Evolutionary conservation across 2,888 invertebrate genomes (phyloP), one percentile per base, ranked within the genome.

Genomic region (Latrodectus elegans): DNA sequence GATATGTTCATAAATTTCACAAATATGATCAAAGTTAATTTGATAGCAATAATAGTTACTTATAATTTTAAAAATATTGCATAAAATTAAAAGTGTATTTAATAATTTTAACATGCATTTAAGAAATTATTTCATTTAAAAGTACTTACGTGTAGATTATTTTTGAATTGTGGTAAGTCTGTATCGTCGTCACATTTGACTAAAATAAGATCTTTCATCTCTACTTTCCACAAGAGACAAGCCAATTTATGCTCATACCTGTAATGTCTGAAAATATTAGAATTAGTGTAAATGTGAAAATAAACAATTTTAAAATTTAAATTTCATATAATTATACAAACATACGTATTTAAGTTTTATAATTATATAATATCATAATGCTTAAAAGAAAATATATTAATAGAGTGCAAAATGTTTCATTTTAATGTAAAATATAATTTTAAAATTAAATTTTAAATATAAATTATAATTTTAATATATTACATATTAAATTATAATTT

Each of bases 181-280:
- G 79, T 81, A 22, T 89, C 89, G 17, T 88, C 86, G 26, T 90
- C 82, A 17, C 87, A 55, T 77, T 26, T 77, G 73, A 17, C 90
- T 68, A 26, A 89, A 93, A 0, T 95, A 65, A 97, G 94, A 90
- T 97, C 93, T 67, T 92, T 92, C 17, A 91, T 90, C 68, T 92
- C 92, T 60, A 94, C 93, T 89, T 92, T 92, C 94, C 94, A 94
- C 73, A 93, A 91, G 88, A 93, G 90, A 15, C 93, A 92, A 1
- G 93, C 93, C 51, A 94, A 91, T 89, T 93, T 93, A 89, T 93
- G 93, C 90, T 94, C 93, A 90, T 93, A 93, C 53, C 92, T 91
- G 91, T 93, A 92, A 89, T 93, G 93, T 86, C 93, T 93, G 88
- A 10, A 81, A 77, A 11, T 65, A 49, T 12, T 67, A 49, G 26